Evolutionary conservation across 35 echinoderm and acorn worm species (phyloP).

Genomic region (Acanthaster planci): DNA sequence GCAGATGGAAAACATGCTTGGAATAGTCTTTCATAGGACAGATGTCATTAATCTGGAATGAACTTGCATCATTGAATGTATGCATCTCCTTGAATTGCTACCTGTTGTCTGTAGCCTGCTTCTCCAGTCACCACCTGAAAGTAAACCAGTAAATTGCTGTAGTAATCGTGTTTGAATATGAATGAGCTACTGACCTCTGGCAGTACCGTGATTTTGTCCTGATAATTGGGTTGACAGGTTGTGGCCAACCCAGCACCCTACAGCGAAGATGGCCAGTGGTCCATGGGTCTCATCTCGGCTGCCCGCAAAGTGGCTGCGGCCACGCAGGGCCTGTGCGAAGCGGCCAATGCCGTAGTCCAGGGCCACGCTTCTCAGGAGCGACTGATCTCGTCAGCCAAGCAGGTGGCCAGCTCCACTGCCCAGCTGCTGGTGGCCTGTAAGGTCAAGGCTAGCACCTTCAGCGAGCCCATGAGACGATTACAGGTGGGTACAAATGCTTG

Average conservation of each 20-base stretch:
- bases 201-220: neutral
- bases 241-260: constrained; percentile 72
- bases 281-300: constrained; percentile 93
- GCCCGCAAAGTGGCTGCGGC: constrained; percentile 93
- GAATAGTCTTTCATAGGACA: too few species aligned
- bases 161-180: too few species aligned
- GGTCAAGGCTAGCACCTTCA: constrained; percentile 93
- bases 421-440: constrained; percentile 96
- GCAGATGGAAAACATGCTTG: too few species aligned
- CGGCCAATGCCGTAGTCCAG: constrained; percentile 91
- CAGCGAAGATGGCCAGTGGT: constrained; percentile 99
- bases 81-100: too few species aligned
- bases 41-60: too few species aligned
- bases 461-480: constrained; percentile 92
- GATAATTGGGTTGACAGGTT: constrained; percentile 56
- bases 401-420: constrained; percentile 90
- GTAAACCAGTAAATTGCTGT: too few species aligned
- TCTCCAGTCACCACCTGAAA: too few species aligned
- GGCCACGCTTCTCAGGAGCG: constrained; percentile 91
- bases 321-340: constrained; percentile 96
- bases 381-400: constrained; percentile 92
- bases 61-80: too few species aligned
- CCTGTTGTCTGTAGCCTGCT: too few species aligned
- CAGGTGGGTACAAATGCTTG: constrained; percentile 66
- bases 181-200: neutral